A percentile compares a stretch with the other conserved stretches of the same genome.
phyloP scores from a whole-genome alignment of 1,140 invertebrate genomes.

The Globodera ellingtonae region DNA sequence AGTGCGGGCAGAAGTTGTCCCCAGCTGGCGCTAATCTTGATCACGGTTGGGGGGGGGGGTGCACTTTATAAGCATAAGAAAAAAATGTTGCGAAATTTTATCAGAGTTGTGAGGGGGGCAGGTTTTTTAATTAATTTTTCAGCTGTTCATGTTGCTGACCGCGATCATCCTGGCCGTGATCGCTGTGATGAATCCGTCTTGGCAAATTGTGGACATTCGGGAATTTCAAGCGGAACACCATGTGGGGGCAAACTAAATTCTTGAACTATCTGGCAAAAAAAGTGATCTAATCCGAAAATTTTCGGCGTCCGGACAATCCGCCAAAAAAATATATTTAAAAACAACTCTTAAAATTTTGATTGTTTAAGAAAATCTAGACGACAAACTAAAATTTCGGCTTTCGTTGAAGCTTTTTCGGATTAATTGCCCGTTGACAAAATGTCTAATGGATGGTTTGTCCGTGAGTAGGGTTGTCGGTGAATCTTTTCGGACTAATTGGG shows the following conservation, averaged over 20 bases:
- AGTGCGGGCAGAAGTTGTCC: conserved; percentile 33
- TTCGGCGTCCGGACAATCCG: no score
- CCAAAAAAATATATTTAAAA: no score
- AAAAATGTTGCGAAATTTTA: no score
- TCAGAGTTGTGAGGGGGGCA: neutral
- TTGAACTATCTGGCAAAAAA: neutral
- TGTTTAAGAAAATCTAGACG: no score
- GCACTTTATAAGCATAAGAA: no score
- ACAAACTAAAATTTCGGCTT: no score
- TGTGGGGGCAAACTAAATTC: conserved; percentile 40
- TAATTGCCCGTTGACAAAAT: no score
- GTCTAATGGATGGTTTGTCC: no score
- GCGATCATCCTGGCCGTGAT: conserved; percentile 54
- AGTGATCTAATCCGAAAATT: no score
- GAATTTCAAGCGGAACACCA: conserved; percentile 62
- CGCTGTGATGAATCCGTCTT: conserved; percentile 57
- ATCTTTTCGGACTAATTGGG: no score
- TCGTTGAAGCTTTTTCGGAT: no score
- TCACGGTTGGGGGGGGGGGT: neutral
- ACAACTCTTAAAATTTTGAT: neutral
- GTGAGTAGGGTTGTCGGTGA: no score
- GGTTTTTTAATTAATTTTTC: conserved; percentile 34
- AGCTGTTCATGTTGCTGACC: conserved; percentile 52
- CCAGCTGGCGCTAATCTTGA: conserved; percentile 30
- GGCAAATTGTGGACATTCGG: conserved; percentile 64